Evolutionary conservation across 2,888 invertebrate genomes (phyloP).

Genomic region (Colletes collaris): DNA sequence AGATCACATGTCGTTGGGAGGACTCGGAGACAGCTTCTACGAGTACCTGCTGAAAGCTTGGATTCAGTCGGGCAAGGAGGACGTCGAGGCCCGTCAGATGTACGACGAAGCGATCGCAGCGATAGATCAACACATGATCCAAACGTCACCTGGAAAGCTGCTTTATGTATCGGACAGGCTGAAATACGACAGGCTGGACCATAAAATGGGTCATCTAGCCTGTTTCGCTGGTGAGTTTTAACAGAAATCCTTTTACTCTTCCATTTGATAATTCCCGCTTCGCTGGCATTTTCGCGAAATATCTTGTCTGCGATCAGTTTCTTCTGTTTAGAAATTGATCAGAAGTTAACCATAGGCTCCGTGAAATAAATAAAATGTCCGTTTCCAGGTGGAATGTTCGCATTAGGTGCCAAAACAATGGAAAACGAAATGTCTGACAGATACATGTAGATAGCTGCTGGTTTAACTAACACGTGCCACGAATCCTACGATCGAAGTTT

Average conservation of each 20-base stretch:
- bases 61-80: conserved; percentile 92
- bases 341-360: too few species aligned
- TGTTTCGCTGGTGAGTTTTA: conserved; percentile 93
- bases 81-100: conserved; percentile 93
- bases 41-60: conserved; percentile 98
- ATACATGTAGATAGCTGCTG: conserved; percentile 94
- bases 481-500: too few species aligned
- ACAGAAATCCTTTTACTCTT: not conserved
- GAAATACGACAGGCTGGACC: conserved; percentile 95
- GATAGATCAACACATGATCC: conserved; percentile 92
- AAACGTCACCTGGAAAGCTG: conserved; percentile 92
- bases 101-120: conserved; percentile 97
- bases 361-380: not conserved
- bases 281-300: not conserved
- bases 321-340: too few species aligned
- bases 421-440: conserved; percentile 90
- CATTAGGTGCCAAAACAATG: conserved; percentile 92
- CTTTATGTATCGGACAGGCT: conserved; percentile 93
- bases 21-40: conserved; percentile 98
- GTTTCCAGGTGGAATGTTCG: conserved; percentile 94
- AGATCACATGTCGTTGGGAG: conserved; percentile 97
- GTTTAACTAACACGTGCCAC: conserved; percentile 73
- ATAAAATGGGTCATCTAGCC: conserved; percentile 99
- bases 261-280: not conserved
- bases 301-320: too few species aligned